Base-by-base conservation (phyloP, 2,888 invertebrate genomes). In the Lepidochitona cinerea region DNA sequence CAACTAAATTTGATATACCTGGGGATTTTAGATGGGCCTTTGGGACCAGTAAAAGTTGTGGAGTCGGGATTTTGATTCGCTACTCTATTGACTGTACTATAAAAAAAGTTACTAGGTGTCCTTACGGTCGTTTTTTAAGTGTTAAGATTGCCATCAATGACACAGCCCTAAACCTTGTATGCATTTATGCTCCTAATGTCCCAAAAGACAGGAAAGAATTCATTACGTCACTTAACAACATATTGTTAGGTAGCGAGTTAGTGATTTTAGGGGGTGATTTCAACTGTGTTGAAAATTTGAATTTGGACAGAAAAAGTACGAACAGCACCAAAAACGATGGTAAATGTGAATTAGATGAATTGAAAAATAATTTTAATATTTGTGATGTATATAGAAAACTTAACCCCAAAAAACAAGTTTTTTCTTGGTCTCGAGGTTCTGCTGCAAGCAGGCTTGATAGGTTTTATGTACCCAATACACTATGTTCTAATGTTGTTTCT, bases 281-380 rank as follows among this genome's bases (percentile, higher is more conserved):
- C 68, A 76, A 76, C 67, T 76, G 53, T 67, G 18, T 75, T 32
- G 75, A 75, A 23, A n/a, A n/a, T n/a, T n/a, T n/a, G n/a, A n/a
- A n/a, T n/a, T n/a, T n/a, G n/a, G n/a, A n/a, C n/a, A n/a, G n/a
- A n/a, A n/a, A n/a, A n/a, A 71, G 75, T 29, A 71, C 71, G 41
- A 37, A 41, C 23, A 65, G 71, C n/a, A 36, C 37, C 33, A 68
- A 71, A 32, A 54, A 52, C 23, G 41, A 37, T 33, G 74, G 59
- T 2, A 26, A 66, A 32, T 36, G 68, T 23, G 68, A 52, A 32
- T 70, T 77, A 41, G 66, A 65, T 33, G 18, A 29, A 1, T 64
- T 77, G 33, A 71, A 70, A 35, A 49, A 68, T 18, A 65, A 75
- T 53, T 71, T 70, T 70, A 65, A 36, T 12, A 70, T 77, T 29